Evolutionary conservation across 2,113 vertebrate species (phyloP).

Genomic region (Hypomesus transpacificus): DNA sequence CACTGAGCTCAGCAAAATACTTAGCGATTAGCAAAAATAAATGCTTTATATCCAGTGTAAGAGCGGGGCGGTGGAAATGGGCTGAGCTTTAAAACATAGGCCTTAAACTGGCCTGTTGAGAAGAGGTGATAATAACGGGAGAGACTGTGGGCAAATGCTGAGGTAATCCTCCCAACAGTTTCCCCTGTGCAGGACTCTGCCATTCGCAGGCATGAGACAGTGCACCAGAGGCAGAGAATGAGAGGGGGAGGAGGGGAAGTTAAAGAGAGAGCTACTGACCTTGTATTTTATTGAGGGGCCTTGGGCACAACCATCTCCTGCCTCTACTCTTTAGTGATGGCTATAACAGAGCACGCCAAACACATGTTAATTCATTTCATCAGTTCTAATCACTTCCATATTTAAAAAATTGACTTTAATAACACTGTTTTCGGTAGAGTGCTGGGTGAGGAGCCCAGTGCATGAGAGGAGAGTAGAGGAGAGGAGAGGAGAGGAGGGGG

Average conservation of each 20-base stretch:
- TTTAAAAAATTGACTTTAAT: slow-evolving; percentile 9
- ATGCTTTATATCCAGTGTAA: slow-evolving; percentile 60
- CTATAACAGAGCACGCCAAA: slow-evolving; percentile 35
- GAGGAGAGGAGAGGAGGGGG: background rate
- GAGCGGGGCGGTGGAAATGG: slow-evolving; percentile 55
- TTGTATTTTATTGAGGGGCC: slow-evolving; percentile 26
- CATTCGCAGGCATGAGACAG: slow-evolving; percentile 60
- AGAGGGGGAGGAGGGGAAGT: slow-evolving; percentile 1
- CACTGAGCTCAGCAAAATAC: slow-evolving; percentile 52
- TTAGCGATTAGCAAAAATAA: slow-evolving; percentile 67
- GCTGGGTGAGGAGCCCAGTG: background rate
- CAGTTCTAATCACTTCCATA: background rate
- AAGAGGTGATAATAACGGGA: slow-evolving; percentile 55
- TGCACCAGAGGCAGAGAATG: slow-evolving; percentile 25
- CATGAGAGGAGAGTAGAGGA: background rate
- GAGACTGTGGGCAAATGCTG: slow-evolving; percentile 54
- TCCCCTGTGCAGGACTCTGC: slow-evolving; percentile 60
- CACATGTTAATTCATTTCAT: slow-evolving; percentile 17
- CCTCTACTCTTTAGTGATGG: slow-evolving; percentile 37
- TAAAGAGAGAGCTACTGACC: slow-evolving; percentile 1
- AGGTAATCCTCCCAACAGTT: slow-evolving; percentile 67
- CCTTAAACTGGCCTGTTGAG: slow-evolving; percentile 55
- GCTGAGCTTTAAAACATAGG: slow-evolving; percentile 63
- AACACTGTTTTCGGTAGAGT: background rate
- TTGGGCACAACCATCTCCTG: slow-evolving; percentile 41